Percentiles rank a stretch among this genome's conserved stretches.
Conservation (phyloP, 2,888 invertebrate genomes). For the Archips xylosteana region DNA sequence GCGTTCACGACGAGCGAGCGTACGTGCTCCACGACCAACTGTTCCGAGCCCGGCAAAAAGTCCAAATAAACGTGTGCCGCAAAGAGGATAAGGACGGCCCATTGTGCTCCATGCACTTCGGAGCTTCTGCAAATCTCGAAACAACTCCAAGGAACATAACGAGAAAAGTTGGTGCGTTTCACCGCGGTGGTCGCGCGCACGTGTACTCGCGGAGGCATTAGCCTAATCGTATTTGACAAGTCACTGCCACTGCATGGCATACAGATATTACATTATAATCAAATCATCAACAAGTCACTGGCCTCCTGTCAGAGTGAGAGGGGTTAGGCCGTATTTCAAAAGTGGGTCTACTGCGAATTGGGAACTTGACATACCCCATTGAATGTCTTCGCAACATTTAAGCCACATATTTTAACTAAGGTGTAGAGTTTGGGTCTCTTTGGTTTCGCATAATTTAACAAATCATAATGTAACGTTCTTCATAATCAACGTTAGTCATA, state of each 20-base stretch:
- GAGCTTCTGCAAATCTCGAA: slow-evolving; percentile 73
- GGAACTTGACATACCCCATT: too few species aligned
- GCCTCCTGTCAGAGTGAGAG: too few species aligned
- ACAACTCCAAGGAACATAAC: slow-evolving; percentile 73
- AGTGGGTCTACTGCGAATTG: too few species aligned
- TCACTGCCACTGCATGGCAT: neutral
- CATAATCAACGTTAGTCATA: too few species aligned
- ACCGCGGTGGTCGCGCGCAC: slow-evolving; percentile 44
- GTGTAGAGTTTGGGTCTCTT: too few species aligned
- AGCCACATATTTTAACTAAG: too few species aligned
- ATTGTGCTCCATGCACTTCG: slow-evolving; percentile 73
- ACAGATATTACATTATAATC: too few species aligned
- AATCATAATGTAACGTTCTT: too few species aligned
- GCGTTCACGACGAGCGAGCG: slow-evolving; percentile 69
- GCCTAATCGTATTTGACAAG: slow-evolving; percentile 11
- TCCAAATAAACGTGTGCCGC: slow-evolving; percentile 70
- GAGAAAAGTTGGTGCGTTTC: slow-evolving; percentile 71
- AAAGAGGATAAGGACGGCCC: slow-evolving; percentile 68
- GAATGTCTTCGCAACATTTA: too few species aligned
- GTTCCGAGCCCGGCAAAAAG: slow-evolving; percentile 70
- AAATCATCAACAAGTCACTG: too few species aligned
- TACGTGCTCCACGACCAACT: slow-evolving; percentile 74
- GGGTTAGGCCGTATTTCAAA: too few species aligned
- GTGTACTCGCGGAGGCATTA: neutral
- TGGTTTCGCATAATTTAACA: too few species aligned